phyloP scores from a whole-genome alignment of 2,888 invertebrate genomes.

The Drosophila leonis region DNA sequence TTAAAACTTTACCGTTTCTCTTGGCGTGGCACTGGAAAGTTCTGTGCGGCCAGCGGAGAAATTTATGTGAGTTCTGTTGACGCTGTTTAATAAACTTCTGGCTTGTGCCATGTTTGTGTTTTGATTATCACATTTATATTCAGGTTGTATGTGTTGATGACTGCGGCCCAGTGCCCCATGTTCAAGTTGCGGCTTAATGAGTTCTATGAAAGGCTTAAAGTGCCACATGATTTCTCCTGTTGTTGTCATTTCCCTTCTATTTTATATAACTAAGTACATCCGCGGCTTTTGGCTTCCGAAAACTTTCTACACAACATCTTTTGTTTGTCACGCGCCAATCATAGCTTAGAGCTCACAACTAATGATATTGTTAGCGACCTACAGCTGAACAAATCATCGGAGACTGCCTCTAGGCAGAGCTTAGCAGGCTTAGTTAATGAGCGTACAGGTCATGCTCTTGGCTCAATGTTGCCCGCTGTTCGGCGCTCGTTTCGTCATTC shows the following conservation, averaged over 20 bases:
- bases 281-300: constrained; percentile 26
- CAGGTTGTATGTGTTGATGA: constrained; percentile 39
- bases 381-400: constrained; percentile 41
- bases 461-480: constrained; percentile 26
- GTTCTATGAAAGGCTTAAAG: constrained; percentile 31
- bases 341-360: constrained; percentile 12
- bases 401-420: constrained; percentile 28
- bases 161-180: constrained; percentile 15
- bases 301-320: constrained; percentile 29
- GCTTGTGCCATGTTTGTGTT: constrained; percentile 56
- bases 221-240: neutral
- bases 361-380: constrained; percentile 40
- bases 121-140: constrained; percentile 71
- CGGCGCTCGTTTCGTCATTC: constrained; percentile 39
- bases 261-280: constrained; percentile 14
- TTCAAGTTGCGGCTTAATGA: constrained; percentile 24
- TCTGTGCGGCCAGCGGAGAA: constrained; percentile 49
- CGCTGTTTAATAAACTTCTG: constrained; percentile 40
- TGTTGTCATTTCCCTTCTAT: constrained; percentile 2
- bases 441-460: constrained; percentile 71
- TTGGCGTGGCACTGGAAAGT: constrained; percentile 55
- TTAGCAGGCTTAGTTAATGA: constrained; percentile 55
- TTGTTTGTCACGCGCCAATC: constrained; percentile 46
- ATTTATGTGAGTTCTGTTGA: constrained; percentile 43
- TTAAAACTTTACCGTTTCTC: constrained; percentile 44